Percentiles rank a stretch among this genome's conserved stretches.
phyloP scores from a whole-genome alignment of 1,140 invertebrate genomes.

The Penaeus vannamei region DNA sequence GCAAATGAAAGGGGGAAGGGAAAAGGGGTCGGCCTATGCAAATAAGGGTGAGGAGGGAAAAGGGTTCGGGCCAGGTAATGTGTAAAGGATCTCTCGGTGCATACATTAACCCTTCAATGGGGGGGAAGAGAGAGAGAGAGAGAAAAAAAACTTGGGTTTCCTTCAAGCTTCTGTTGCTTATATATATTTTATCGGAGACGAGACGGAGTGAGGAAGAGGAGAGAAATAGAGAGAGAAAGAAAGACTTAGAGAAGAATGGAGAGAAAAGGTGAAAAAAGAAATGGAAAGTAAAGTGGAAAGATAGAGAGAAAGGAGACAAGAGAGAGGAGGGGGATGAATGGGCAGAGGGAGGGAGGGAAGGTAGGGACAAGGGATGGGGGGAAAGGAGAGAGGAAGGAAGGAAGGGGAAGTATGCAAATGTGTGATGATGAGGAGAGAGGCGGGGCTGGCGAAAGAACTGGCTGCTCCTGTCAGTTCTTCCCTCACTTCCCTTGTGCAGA shows the following conservation, averaged over 20 bases:
- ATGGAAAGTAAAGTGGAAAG: constrained; percentile 9
- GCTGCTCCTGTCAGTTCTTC: not conserved
- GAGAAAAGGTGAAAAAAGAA: not conserved
- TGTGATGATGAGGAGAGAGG: constrained; percentile 27
- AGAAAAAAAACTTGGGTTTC: constrained; percentile 43
- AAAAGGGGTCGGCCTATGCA: constrained; percentile 27
- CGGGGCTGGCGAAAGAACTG: not conserved
- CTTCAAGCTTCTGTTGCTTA: constrained; percentile 31
- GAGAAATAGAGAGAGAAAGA: constrained; percentile 28
- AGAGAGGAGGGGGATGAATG: constrained; percentile 31
- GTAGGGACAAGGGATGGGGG: constrained; percentile 8
- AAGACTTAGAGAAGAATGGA: not conserved
- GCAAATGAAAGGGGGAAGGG: constrained; percentile 39
- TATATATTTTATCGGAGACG: no score
- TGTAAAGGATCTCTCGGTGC: constrained; percentile 64
- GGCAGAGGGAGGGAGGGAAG: not conserved
- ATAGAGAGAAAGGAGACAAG: constrained; percentile 14
- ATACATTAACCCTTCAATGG: constrained; percentile 58
- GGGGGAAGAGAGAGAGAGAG: not conserved
- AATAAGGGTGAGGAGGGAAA: not conserved
- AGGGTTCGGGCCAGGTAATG: constrained; percentile 50
- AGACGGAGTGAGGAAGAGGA: constrained; percentile 24
- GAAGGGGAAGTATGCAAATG: constrained; percentile 55
- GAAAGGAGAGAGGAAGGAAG: not conserved
- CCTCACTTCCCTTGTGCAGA: not conserved